phyloP scores from a whole-genome alignment of 2,888 invertebrate species.

The Nomada fucata region DNA sequence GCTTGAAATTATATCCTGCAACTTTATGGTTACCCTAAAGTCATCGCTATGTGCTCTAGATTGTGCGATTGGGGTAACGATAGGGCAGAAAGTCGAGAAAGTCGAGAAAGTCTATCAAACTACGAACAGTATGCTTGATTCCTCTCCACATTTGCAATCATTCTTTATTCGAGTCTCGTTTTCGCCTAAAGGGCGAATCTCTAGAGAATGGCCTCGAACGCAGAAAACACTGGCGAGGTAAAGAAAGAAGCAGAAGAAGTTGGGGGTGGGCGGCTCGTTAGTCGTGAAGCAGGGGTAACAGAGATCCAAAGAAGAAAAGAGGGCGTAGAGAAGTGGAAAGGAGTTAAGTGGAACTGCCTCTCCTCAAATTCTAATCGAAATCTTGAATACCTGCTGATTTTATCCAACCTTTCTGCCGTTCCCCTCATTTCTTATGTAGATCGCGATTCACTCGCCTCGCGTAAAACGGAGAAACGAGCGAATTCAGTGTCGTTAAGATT shows the following conservation, averaged over 20 bases:
- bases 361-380: conserved; percentile 54
- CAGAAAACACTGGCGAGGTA: background rate
- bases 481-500: conserved; percentile 1
- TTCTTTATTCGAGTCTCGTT: too few relatives aligned
- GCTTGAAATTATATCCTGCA: too few relatives aligned
- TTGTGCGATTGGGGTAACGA: too few relatives aligned
- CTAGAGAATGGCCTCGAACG: background rate
- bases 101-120: too few relatives aligned
- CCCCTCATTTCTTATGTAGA: background rate
- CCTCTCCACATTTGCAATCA: too few relatives aligned
- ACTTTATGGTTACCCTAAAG: too few relatives aligned
- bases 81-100: too few relatives aligned
- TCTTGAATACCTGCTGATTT: conserved; percentile 40
- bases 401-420: conserved; percentile 4
- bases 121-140: too few relatives aligned
- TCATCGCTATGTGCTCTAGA: too few relatives aligned
- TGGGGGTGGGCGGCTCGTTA: conserved; percentile 42
- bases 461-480: conserved; percentile 11
- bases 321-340: background rate
- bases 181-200: too few relatives aligned
- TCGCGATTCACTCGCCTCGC: conserved; percentile 5
- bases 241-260: too few relatives aligned
- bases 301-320: background rate
- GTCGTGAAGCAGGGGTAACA: conserved; percentile 5
- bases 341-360: conserved; percentile 19